Evolutionary conservation across 2,888 invertebrate genomes (phyloP), one percentile per base, ranked within the genome.

Genomic region (Leptura quadrifasciata): DNA sequence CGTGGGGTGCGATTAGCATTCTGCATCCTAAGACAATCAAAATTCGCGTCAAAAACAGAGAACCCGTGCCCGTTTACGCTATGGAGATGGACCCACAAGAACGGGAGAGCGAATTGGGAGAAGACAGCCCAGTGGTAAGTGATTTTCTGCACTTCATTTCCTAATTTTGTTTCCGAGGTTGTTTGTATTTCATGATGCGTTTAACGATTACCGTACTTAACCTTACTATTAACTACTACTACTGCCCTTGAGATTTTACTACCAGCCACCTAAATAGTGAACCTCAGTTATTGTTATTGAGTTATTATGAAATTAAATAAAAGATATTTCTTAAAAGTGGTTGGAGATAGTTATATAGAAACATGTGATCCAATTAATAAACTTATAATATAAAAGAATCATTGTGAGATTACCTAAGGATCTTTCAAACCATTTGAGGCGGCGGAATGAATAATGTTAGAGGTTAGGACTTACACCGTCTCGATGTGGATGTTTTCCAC

Each of bases 41-140:
- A 93, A 95, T 95, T 95, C 94, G 95, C 92, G 94, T 95, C 90
- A 95, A 95, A 94, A 95, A 95, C 90, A 93, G 94, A 91, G 95
- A 95, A 89, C 95, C 95, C 91, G 93, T 95, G 90, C 95, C 95
- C 91, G 94, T 94, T 91, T 95, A 95, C 92, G 94, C 93, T 90
- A 95, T 95, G 94, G 95, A 93, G 88, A 91, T 91, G 89, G 91
- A 91, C 79, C 91, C 91, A 81, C 91, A 91, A 84, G 90, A 89
- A 80, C 85, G 93, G 86, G 94, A 95, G 86, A 94, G 93, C 88
- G 94, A 94, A 89, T 90, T 94, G 82, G 95, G 94, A 82, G 95
- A 94, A 88, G 94, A 95, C 81, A 92, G 93, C 86, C 93, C 93
- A 71, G 91, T 94, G 93, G 95, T 95, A 87, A 94, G 94, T 93